Evolutionary conservation across 2,113 vertebrate species (phyloP), one percentile per base, ranked within the genome.

Genomic region (Tetrax tetrax): DNA sequence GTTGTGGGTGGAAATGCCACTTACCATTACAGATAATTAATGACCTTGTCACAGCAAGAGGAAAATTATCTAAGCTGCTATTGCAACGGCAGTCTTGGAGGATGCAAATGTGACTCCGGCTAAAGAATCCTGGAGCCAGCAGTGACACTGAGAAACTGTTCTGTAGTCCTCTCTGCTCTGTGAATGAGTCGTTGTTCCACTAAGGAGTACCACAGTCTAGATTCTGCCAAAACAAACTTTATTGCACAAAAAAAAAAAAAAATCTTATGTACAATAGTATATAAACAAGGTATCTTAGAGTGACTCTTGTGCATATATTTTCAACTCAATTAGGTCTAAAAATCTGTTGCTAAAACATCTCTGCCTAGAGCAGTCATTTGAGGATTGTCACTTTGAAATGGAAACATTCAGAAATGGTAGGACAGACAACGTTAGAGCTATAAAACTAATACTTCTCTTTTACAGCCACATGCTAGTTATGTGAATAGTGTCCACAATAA

Each of bases 141-240:
- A 70, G 23, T 4, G 75, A n/a, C 64, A 22, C 47, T 12, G 29
- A 57, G 38, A 31, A 54, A 9, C 41, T 15, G 20, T 22, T 25
- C 37, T 45, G 76, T 9, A 28, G 23, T 9, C 56, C 37, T 38
- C 19, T 75, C 47, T 28, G 51, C 33, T n/a, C 71, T 47, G 38
- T 23, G 33, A 59, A 4, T 0, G 38, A 61, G 77, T 17, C 4
- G 4, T 12, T 7, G 48, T 86, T 68, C 76, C 69, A n/a, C 80
- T 14, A 60, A 88, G 85, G 76, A 96, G 59, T 4, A 78, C 25
- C 91, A 80, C 92, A 94, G 96, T 89, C 94, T 83, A 45, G 70
- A 90, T 98, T 98, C 98, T 98, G 98, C 98, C 98, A 98, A 98
- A 98, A 98, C 98, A 98, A 98, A 98, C 96, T 98, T 98, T 98